These are phyloP conservation scores for Matsumurasca onukii DNA, from an alignment of 1,140 invertebrate genomes.

Conservation along the genomic window DNA sequence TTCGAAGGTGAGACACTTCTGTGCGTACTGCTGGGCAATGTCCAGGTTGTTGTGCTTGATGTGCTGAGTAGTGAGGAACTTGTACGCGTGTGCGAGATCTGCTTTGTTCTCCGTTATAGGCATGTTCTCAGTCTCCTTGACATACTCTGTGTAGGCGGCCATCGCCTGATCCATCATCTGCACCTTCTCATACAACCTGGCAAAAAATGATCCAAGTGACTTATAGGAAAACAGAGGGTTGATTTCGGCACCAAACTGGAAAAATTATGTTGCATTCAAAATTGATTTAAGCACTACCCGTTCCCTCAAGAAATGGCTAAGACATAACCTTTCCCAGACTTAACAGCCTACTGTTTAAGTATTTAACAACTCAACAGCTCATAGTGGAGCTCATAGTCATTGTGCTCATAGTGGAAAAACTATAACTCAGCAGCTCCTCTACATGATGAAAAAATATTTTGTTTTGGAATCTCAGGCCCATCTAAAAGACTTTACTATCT, in stretches of 20 bases:
- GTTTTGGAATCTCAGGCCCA: too few species aligned
- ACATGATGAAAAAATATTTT: too few species aligned
- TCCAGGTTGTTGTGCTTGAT: constrained; percentile 79
- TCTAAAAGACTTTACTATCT: too few species aligned
- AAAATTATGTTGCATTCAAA: background rate
- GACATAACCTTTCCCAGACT: too few species aligned
- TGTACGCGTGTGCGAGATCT: constrained; percentile 81
- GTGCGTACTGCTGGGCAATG: constrained; percentile 86
- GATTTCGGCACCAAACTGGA: background rate
- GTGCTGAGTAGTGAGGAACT: constrained; percentile 90
- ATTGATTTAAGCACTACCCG: background rate
- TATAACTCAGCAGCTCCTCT: too few species aligned
- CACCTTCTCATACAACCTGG: constrained; percentile 83
- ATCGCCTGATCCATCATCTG: constrained; percentile 86
- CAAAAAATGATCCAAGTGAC: constrained; percentile 42
- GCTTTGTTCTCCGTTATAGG: constrained; percentile 62
- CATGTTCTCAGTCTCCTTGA: constrained; percentile 67
- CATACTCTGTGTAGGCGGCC: constrained; percentile 86
- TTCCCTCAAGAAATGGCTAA: too few species aligned
- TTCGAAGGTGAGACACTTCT: constrained; percentile 87
- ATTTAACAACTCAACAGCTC: too few species aligned
- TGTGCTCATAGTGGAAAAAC: too few species aligned
- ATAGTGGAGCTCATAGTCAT: too few species aligned
- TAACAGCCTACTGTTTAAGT: too few species aligned
- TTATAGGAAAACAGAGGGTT: background rate